These are phyloP conservation scores for Melanocharis versteri DNA, from an alignment of 2,113 vertebrate genomes.

Conservation along the genomic window DNA sequence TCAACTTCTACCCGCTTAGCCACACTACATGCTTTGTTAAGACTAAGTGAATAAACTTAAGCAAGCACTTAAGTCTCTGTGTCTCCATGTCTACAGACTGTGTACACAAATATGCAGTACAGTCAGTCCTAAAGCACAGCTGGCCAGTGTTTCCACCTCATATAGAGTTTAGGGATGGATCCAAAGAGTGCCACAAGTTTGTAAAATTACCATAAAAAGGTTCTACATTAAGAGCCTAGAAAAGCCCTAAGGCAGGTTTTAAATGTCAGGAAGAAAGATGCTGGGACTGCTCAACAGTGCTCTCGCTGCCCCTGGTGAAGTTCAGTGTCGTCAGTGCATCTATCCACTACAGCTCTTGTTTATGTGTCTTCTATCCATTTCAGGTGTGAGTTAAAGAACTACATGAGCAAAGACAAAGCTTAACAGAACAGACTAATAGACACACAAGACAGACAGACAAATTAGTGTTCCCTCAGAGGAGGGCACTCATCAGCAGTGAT, in stretches of 20 bases:
- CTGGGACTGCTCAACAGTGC: not conserved
- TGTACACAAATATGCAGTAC: not conserved
- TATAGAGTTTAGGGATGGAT: not conserved
- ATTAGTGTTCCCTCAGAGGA: not conserved
- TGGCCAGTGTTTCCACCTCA: not conserved
- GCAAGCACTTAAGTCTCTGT: not conserved
- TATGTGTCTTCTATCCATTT: not conserved
- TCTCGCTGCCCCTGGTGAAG: not conserved
- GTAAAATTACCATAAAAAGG: not conserved
- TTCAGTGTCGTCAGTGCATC: not conserved
- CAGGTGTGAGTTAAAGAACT: not conserved
- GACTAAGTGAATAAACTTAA: not conserved
- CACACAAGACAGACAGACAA: not conserved
- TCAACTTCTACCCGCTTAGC: not conserved
- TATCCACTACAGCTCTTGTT: not conserved
- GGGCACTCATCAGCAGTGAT: not conserved
- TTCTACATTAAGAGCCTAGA: not conserved
- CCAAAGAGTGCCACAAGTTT: not conserved
- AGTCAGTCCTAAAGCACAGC: not conserved
- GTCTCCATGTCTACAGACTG: not conserved
- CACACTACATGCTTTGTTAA: not conserved
- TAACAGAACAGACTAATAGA: not conserved
- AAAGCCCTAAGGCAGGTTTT: not conserved
- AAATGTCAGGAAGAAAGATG: not conserved
- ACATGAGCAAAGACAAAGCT: not conserved